Conservation (phyloP, 2,113 vertebrate genomes). For the Rhea pennata region DNA sequence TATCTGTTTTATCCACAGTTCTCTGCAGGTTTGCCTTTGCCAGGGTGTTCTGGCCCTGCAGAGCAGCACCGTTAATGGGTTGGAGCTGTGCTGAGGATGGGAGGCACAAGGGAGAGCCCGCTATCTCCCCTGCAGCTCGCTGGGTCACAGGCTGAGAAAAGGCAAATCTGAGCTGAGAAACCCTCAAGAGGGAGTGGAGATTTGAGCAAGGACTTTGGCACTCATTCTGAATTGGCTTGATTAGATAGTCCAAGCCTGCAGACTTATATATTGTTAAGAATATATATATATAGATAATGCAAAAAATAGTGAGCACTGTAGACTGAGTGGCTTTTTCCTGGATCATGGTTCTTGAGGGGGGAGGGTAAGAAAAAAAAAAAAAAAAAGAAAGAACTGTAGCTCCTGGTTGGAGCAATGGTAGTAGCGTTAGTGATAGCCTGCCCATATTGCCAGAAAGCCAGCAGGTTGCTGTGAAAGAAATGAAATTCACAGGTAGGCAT, state of each 20-base stretch:
- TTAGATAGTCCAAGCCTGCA: not conserved
- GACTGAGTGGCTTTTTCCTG: not conserved
- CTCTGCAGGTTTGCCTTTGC: too few relatives aligned
- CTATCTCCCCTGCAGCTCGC: not conserved
- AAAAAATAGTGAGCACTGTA: not conserved
- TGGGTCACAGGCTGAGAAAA: not conserved
- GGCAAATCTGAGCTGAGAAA: not conserved
- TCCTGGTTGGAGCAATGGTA: accelerated
- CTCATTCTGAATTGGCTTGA: not conserved
- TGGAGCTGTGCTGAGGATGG: not conserved
- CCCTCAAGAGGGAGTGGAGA: not conserved
- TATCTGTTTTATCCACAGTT: not conserved
- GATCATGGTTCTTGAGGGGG: not conserved
- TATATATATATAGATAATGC: not conserved
- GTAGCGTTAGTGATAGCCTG: not conserved
- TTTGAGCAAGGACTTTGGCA: too few relatives aligned
- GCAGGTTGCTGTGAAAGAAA: not conserved
- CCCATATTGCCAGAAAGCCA: not conserved
- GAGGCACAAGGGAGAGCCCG: not conserved
- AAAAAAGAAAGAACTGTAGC: too few relatives aligned
- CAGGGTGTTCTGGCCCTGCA: not conserved
- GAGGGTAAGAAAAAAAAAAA: too few relatives aligned
- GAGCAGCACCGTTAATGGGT: not conserved
- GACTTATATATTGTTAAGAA: not conserved
- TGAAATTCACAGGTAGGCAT: not conserved